Evolutionary conservation across 2,888 invertebrate genomes (phyloP), one percentile per base, ranked within the genome.

Genomic region (Callimorpha dominula): DNA sequence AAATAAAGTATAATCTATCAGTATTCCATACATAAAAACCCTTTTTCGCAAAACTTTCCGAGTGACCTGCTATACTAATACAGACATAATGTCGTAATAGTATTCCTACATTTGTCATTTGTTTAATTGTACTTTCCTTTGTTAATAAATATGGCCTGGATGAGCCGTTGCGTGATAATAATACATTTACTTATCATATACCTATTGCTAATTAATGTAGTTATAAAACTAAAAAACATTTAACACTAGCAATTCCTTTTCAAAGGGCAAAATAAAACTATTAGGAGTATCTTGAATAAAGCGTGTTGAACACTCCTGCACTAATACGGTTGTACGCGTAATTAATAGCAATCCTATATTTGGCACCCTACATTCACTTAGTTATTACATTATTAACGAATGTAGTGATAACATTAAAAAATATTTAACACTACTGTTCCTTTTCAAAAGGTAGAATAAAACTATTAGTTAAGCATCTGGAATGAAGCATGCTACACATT

Each of bases 141-240:
- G 65, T 70, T 73, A 68, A 42, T 57, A 62, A 72, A 72, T 68
- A 54, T 63, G 31, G 9, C 52, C 67, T 52, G 67, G 68, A 72
- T 66, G 73, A 76, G 77, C 72, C 76, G 76, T 82, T 83, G 81
- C 82, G 79, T 82, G 82, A 43, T 31, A 62, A 81, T 20, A 17
- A 52, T 52, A 76, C 81, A 72, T 82, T 83, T 42, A 1, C 4
- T 78, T 76, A 78, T 64, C 11, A 64, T 40, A 57, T 20, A 31
- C 31, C 31, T 31, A 14, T 68, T 69, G 76, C 65, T 72, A 78
- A 78, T 73, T 69, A 75, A 72, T 65, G 50, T 75, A 68, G 68
- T 64, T 40, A 49, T 63, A 60, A 4, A 73, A 74, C 66, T 66
- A 43, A 65, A 78, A 74, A 7, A 4, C 62, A n/a, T 54, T 72